phyloP scores from a whole-genome alignment of 1,140 invertebrate species.

The Araneus ventricosus region DNA sequence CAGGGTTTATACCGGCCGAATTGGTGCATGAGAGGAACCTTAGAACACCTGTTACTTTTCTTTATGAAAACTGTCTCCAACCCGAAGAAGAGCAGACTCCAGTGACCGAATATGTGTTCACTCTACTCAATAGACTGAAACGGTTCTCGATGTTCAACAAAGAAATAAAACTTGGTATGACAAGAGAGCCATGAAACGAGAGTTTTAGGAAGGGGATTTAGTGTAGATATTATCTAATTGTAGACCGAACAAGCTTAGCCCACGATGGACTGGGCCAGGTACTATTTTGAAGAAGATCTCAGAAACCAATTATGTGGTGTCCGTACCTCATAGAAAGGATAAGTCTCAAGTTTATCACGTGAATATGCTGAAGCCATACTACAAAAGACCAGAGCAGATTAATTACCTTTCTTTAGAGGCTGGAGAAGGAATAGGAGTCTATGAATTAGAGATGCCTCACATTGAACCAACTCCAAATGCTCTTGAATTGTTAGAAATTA shows the following conservation, averaged over 20 bases:
- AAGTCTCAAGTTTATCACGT: neutral
- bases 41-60: neutral
- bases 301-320: slow-evolving; percentile 16
- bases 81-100: neutral
- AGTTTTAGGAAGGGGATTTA: neutral
- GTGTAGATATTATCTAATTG: neutral
- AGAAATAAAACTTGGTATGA: slow-evolving; percentile 18
- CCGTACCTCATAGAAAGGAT: neutral
- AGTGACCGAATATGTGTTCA: neutral
- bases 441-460: neutral
- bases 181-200: neutral
- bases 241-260: neutral
- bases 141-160: neutral
- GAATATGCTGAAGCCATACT: slow-evolving; percentile 11
- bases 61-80: slow-evolving; percentile 20
- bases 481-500: neutral
- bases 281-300: neutral
- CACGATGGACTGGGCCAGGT: neutral
- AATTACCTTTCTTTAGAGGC: neutral
- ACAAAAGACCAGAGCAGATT: neutral
- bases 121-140: neutral
- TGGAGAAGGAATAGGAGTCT: neutral
- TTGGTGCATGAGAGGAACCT: slow-evolving; percentile 35
- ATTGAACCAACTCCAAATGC: neutral
- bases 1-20: neutral